Conservation (phyloP, 2,888 invertebrate genomes). For the Eurytoma adleriae region DNA sequence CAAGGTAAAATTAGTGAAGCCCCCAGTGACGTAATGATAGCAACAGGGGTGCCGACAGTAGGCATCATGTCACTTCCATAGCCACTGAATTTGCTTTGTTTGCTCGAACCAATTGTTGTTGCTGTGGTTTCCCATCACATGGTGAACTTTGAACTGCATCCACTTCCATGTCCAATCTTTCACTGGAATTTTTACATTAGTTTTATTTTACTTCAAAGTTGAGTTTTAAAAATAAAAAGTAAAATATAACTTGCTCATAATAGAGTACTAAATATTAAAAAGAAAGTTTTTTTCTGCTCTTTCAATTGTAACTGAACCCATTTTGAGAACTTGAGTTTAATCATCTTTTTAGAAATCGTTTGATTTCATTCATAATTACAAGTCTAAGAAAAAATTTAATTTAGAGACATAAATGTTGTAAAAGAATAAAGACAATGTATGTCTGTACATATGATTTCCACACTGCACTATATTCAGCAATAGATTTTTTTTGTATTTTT, state of each 20-base stretch:
- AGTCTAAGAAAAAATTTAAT: too few species aligned
- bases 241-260: not conserved
- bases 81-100: conserved; percentile 78
- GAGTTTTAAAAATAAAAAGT: not conserved
- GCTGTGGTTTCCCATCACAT: conserved; percentile 73
- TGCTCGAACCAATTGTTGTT: conserved; percentile 77
- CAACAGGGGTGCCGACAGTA: conserved; percentile 73
- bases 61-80: conserved; percentile 82
- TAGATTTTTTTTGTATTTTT: too few species aligned
- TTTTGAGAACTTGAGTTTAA: too few species aligned
- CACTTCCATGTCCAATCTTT: conserved; percentile 73
- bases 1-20: conserved; percentile 72
- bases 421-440: too few species aligned
- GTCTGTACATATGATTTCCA: too few species aligned
- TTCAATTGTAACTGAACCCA: too few species aligned
- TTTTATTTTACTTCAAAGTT: not conserved
- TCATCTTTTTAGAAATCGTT: too few species aligned
- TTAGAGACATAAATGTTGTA: too few species aligned
- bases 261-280: too few species aligned
- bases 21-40: conserved; percentile 73
- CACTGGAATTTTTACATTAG: conserved; percentile 66
- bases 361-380: too few species aligned
- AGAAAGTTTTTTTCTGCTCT: too few species aligned
- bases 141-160: conserved; percentile 71
- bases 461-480: too few species aligned